Percentiles rank a stretch among this genome's conserved stretches.
These are phyloP conservation scores for Alaudala cheleensis DNA, from an alignment of 2,113 vertebrate genomes.

Conservation along the genomic window DNA sequence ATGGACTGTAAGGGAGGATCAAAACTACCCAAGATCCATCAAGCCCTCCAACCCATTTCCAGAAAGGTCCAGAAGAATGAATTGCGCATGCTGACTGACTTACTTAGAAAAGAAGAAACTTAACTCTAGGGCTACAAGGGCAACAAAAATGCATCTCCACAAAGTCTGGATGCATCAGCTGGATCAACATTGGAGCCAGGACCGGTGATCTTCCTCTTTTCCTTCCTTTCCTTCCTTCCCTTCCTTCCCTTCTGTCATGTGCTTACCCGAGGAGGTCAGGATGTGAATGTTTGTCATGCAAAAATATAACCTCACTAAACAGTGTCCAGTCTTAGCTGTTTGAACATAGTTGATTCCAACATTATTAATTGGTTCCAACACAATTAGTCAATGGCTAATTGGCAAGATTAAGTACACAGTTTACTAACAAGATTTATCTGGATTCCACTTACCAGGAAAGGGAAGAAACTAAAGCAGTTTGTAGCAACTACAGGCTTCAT, in stretches of 20 bases:
- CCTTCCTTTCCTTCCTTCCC: neutral
- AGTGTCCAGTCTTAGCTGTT: neutral
- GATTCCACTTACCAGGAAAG: neutral
- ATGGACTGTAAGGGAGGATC: neutral
- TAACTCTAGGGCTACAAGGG: neutral
- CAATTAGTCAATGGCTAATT: neutral
- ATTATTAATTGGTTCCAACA: neutral
- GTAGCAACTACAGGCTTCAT: neutral
- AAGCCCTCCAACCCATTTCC: neutral
- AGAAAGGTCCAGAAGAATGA: neutral
- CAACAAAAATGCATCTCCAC: neutral
- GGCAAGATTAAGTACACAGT: neutral
- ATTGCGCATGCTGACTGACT: neutral
- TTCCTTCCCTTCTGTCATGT: neutral
- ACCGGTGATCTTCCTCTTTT: neutral
- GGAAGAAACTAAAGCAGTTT: neutral
- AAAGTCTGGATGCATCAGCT: fast-evolving
- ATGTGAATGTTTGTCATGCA: neutral
- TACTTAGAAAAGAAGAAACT: neutral
- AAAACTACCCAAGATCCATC: neutral
- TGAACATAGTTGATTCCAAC: neutral
- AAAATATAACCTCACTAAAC: neutral
- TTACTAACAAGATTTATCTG: neutral
- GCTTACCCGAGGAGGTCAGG: neutral
- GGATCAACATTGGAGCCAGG: neutral